phyloP scores from a whole-genome alignment of 2,888 invertebrate genomes.

The Atethmia centrago region DNA sequence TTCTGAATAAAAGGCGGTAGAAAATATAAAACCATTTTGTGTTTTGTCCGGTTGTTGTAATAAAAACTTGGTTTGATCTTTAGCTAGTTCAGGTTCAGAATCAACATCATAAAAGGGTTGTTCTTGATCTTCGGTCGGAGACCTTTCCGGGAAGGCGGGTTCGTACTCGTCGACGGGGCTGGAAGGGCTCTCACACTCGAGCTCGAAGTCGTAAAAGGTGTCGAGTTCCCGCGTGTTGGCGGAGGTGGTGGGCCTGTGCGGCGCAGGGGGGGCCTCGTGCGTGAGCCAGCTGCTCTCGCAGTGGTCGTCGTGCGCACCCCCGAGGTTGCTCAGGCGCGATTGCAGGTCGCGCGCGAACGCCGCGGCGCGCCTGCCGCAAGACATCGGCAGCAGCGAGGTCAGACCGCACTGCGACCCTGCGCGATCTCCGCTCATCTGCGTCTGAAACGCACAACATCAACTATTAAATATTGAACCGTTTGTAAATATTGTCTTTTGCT shows the following conservation, averaged over 20 bases:
- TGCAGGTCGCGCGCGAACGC: constrained; percentile 95
- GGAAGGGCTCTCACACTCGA: constrained; percentile 92
- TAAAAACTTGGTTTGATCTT: constrained; percentile 78
- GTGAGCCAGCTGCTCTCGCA: constrained; percentile 86
- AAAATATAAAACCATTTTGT: constrained; percentile 87
- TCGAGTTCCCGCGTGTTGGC: constrained; percentile 86
- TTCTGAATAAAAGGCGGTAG: constrained; percentile 84
- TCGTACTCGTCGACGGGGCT: constrained; percentile 92
- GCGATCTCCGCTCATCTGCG: constrained; percentile 90
- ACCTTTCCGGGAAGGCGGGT: constrained; percentile 89
- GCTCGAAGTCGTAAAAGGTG: constrained; percentile 92
- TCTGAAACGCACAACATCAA: constrained; percentile 80
- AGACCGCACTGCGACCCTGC: constrained; percentile 92
- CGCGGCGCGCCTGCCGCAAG: constrained; percentile 95
- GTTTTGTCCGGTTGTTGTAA: constrained; percentile 87
- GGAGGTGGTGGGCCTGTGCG: constrained; percentile 74
- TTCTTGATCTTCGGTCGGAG: constrained; percentile 79
- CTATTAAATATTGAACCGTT: constrained; percentile 36
- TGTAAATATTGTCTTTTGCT: constrained; percentile 29
- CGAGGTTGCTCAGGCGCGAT: constrained; percentile 93
- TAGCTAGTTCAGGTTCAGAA: constrained; percentile 88
- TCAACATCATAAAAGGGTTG: constrained; percentile 58
- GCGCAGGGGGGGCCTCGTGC: constrained; percentile 70
- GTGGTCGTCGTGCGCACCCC: constrained; percentile 88
- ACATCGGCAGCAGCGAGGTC: constrained; percentile 93